phyloP scores from a whole-genome alignment of 2,888 invertebrate species.

The Coronaproctus castanopsis region DNA sequence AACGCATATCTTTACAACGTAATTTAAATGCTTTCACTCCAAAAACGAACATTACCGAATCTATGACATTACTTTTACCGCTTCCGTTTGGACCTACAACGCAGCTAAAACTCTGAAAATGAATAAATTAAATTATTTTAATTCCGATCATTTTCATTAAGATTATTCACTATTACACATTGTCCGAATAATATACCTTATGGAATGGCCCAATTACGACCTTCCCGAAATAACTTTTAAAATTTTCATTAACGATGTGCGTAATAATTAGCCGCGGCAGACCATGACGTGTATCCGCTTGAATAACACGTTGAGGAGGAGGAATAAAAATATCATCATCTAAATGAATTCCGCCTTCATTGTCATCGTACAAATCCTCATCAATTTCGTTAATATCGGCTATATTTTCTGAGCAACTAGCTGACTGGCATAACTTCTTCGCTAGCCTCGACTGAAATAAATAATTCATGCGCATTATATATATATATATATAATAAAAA shows the following conservation, averaged over 20 bases:
- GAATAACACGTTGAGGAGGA: constrained; percentile 38
- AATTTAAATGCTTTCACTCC: constrained; percentile 91
- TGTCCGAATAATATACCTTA: constrained; percentile 39
- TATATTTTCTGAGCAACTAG: no score
- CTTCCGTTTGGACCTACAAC: constrained; percentile 98
- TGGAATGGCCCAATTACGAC: constrained; percentile 83
- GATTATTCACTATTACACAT: no score
- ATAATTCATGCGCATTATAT: no score
- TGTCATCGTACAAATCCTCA: constrained; percentile 9
- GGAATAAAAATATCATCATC: constrained; percentile 64
- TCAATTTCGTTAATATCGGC: no score
- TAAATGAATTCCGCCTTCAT: constrained; percentile 39
- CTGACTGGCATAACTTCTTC: no score
- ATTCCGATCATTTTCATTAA: no score
- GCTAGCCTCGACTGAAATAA: no score
- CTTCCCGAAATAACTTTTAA: constrained; percentile 84
- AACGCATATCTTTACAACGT: constrained; percentile 82
- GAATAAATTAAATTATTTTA: constrained; percentile 5
- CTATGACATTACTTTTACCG: constrained; percentile 97
- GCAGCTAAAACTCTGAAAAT: constrained; percentile 58
- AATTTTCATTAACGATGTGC: constrained; percentile 76
- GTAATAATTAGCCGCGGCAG: constrained; percentile 72
- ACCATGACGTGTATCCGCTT: constrained; percentile 45
- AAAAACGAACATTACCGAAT: constrained; percentile 97
- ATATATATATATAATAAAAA: no score